Evolutionary conservation across 2,888 invertebrate species (phyloP), one percentile per base, ranked within the genome.

Genomic region (Drosophila picticornis): DNA sequence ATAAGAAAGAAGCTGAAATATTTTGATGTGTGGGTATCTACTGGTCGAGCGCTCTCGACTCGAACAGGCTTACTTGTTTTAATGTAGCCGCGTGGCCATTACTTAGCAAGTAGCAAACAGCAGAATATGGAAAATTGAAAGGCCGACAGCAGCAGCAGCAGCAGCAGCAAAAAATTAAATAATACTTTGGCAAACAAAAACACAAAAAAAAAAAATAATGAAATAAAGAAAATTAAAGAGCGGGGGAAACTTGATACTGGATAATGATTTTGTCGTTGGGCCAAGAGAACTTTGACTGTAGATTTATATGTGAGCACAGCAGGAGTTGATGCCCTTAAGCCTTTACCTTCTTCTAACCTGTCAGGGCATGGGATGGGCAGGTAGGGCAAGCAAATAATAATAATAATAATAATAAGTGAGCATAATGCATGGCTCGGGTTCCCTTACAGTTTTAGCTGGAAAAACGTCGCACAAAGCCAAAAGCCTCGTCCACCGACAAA

Each of bases 11-110:
- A 4, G 13, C 32, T 2, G 4, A 40, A 10, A 4, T 4, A 9
- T 40, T n/a, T 40, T 4, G 4, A n/a, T 10, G 10, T n/a, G 2
- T 10, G 46, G 22, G 7, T 46, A 25, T 27, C 46, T 25, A 16
- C 1, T 4, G 27, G 16, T 46, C 27, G 25, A 46, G 25, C 27
- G 25, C 16, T 27, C 27, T 25, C 46, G 16, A 2, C 46, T 4
- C 46, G 16, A 9, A 46, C 9, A 4, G 46, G 2, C 46, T 46
- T 25, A 9, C 46, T 46, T 84, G 79, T 83, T 81, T 85, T 87
- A 85, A 87, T 85, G 87, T 70, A 75, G 74, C 79, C 72, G 79
- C 79, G 64, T 66, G 52, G 84, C 80, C 90, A 89, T 89, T 89
- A 85, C 77, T 85, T 63, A 51, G 65, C 69, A 68, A 77, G 77